Evolutionary conservation across 2,113 vertebrate genomes (phyloP).

Genomic region (Phrynocephalus versicolor): DNA sequence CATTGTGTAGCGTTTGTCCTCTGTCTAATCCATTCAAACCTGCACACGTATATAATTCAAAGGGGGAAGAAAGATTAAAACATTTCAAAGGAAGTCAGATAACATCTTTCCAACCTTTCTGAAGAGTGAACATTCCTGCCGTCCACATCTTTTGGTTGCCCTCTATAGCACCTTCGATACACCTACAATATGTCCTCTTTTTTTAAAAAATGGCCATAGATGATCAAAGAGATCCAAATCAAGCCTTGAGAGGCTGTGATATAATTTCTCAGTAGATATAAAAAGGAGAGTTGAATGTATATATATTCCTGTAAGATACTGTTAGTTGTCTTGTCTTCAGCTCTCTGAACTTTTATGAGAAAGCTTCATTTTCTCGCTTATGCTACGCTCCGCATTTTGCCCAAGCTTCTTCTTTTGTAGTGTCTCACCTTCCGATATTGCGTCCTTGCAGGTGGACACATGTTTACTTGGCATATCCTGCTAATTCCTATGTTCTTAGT

Average conservation of each 20-base stretch:
- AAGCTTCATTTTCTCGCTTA: background rate
- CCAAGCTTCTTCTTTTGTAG: background rate
- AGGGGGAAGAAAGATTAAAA: conserved; percentile 28
- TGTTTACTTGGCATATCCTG: background rate
- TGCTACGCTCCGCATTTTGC: background rate
- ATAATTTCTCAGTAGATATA: conserved; percentile 20
- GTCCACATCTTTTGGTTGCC: conserved; percentile 14
- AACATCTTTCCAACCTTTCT: conserved; percentile 25
- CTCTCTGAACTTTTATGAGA: background rate
- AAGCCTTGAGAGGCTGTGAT: background rate
- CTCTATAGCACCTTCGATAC: background rate
- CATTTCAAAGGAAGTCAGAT: conserved; percentile 7
- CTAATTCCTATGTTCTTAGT: background rate
- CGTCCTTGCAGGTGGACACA: background rate
- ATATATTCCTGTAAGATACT: conserved; percentile 17
- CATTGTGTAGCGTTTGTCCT: background rate
- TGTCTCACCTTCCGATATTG: accelerated
- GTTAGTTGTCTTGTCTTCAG: background rate
- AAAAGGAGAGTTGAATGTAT: conserved; percentile 9
- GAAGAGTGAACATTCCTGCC: conserved; percentile 24
- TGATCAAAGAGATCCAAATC: conserved; percentile 9
- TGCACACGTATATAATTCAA: background rate
- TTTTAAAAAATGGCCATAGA: conserved; percentile 1
- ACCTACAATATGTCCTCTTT: background rate
- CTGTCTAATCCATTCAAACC: background rate